Evolutionary conservation across 2,113 vertebrate genomes (phyloP).

Genomic region (Nycticebus coucang): DNA sequence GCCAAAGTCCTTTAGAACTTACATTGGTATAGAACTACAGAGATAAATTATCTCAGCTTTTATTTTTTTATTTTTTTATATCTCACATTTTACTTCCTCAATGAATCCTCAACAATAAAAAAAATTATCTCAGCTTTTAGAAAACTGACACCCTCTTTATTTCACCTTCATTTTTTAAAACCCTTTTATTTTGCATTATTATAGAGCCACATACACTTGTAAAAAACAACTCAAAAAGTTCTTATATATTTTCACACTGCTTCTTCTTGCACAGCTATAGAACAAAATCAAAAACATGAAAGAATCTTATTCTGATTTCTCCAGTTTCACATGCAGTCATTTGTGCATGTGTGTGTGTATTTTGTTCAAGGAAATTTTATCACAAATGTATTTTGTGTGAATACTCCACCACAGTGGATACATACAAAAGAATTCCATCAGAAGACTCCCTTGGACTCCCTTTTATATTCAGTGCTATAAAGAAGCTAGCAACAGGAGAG

Average conservation of each 20-base stretch:
- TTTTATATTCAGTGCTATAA: background rate
- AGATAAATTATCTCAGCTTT: background rate
- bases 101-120: no score
- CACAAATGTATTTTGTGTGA: background rate
- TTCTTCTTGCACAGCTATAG: background rate
- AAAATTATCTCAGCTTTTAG: background rate
- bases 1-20: background rate
- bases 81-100: no score
- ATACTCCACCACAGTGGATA: background rate
- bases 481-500: background rate
- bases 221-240: background rate
- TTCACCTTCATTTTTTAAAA: background rate
- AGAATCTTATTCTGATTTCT: background rate
- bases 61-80: background rate
- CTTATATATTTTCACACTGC: background rate
- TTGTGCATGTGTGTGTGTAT: background rate
- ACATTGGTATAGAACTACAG: background rate
- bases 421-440: background rate
- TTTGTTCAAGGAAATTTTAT: background rate
- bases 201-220: background rate
- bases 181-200: slow-evolving; percentile 1
- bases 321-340: background rate
- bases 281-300: background rate
- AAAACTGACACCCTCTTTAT: background rate
- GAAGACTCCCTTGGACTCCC: background rate